Evolutionary conservation across 2,113 vertebrate species (phyloP).

Genomic region (Boulengeromyrus knoepffleri): DNA sequence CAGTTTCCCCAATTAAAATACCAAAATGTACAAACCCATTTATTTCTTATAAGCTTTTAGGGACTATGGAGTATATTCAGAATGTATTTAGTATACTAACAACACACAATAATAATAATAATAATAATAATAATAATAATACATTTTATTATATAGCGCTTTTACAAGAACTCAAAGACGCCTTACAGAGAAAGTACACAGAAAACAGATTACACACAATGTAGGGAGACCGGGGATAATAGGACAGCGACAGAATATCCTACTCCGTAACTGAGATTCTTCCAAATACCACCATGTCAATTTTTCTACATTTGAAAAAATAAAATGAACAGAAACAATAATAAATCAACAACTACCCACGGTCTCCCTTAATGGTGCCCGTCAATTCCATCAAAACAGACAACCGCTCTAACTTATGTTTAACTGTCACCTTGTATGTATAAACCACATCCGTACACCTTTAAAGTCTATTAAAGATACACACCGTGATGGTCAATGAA

Average conservation of each 20-base stretch:
- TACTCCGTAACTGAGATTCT: too few relatives aligned
- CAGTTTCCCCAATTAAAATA: background rate
- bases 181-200: too few relatives aligned
- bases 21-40: background rate
- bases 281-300: too few relatives aligned
- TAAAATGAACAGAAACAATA: background rate
- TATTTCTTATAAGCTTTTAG: background rate
- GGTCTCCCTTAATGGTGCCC: background rate
- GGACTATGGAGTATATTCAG: background rate
- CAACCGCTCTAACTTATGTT: background rate
- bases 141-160: too few relatives aligned
- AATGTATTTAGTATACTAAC: background rate
- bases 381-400: background rate
- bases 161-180: too few relatives aligned
- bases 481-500: background rate
- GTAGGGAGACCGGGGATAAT: background rate
- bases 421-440: background rate
- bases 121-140: too few relatives aligned
- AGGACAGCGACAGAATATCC: too few relatives aligned
- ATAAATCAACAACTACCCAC: background rate
- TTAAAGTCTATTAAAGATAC: background rate
- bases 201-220: background rate
- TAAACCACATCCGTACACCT: background rate
- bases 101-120: background rate
- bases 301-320: background rate